Base-by-base conservation (phyloP, 2,797 vertebrate genomes). In the Hoplostethus mediterraneus region DNA sequence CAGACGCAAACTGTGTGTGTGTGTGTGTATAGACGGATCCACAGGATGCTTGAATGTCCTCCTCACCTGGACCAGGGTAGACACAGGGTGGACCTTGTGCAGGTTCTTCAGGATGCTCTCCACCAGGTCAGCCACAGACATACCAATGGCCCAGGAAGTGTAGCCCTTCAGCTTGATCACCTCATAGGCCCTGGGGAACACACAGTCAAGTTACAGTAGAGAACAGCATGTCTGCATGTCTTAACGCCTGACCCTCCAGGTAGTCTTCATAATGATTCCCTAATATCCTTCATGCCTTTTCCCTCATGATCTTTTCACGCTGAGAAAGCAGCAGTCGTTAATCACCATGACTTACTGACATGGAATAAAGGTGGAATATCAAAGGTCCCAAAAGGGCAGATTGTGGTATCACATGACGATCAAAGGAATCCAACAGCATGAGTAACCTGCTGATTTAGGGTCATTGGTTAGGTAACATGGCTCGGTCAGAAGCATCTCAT, bases 141-240 rank as follows among this genome's bases (percentile, higher is more conserved):
- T 95, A 42, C 98, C 98, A 54, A 99, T 99, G 69, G 97, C 98
- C 98, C 97, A 99, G 69, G 97, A 99, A 0, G 98, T 99, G 87
- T 99, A 99, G 45, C 98, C 98, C 94, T 99, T 99, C 94, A 99
- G 95, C 87, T 95, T 98, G 90, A 99, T 99, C 2, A 99, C 97
- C 65, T 99, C 98, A 57, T 99, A 99, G 49, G 98, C 98, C 78
- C 98, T 99, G 88, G 8, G 76, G 72, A 51, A 47, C 16, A 80
- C 38, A 36, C 25, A 57, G 16, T 31, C 21, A 33, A 3, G 4
- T 36, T 48, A 25, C 40, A 54, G 63, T 2, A 21, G 2, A 79
- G 45, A 70, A 62, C 4, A 33, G 5, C 16, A 45, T 5, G 0
- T 52, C 11, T 3, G 42, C 42, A 3, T 12, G 42, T 13, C 11